Evolutionary conservation across 1,140 invertebrate species (phyloP), one percentile per base, ranked within the genome.

Genomic region (Littorina saxatilis): DNA sequence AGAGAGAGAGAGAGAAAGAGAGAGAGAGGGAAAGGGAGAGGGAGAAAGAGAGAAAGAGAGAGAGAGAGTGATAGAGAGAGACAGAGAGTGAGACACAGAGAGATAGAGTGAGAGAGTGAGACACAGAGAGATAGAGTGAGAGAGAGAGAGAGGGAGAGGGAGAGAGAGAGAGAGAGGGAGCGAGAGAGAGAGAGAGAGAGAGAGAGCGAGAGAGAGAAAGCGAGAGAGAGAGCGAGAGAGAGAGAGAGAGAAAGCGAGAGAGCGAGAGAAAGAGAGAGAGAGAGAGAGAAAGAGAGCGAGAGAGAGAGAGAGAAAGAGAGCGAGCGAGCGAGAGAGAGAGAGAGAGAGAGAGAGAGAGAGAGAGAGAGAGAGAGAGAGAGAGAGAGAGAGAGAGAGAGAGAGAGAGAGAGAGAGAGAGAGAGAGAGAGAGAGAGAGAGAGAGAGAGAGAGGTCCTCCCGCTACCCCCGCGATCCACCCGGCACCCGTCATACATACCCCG

Each of bases 381-480:
- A 61, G 9, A 61, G 58, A 61, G 7, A 61, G 58, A 61, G 7
- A 61, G 58, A 61, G 7, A 61, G 58, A 61, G 7, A 61, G 68
- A 72, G 68, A 72, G 37, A 72, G 37, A 72, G 37, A 72, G 68
- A 72, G 68, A 72, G 35, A 72, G 35, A 72, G 35, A 40, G 35
- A 40, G 68, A 72, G 35, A 39, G 37, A 72, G 68, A 72, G 68
- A 40, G 68, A 66, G 61, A 32, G 68, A 72, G 68, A 72, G 68
- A 40, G 39, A 43, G 39, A 40, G 37, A 72, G 68, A 40, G n/a
- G n/a, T n/a, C n/a, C n/a, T n/a, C n/a, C n/a, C n/a, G n/a, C n/a
- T n/a, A n/a, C n/a, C n/a, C n/a, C n/a, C n/a, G n/a, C n/a, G n/a
- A n/a, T n/a, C n/a, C n/a, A n/a, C n/a, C n/a, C n/a, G n/a, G n/a